Percentiles rank a stretch among this genome's conserved stretches.
Evolutionary conservation across 2,113 vertebrate species (phyloP).

Genomic region (Mormyrus iriodes): DNA sequence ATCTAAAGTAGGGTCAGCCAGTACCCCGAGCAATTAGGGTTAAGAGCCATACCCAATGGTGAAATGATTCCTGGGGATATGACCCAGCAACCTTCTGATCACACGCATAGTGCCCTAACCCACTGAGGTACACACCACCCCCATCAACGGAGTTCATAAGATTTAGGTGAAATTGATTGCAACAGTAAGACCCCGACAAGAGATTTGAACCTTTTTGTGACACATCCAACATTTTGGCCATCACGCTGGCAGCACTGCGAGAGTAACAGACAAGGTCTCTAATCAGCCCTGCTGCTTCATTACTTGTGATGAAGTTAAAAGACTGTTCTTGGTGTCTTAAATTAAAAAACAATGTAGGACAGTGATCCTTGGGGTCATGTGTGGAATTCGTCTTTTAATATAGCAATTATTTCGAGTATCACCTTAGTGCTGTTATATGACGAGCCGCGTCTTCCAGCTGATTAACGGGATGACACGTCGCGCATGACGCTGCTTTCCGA

Average conservation of each 20-base stretch:
- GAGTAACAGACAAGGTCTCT: background rate
- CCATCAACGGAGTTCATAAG: background rate
- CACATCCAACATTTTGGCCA: background rate
- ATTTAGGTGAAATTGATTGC: background rate
- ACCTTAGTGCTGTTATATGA: background rate
- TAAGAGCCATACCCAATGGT: background rate
- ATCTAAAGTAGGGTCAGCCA: background rate
- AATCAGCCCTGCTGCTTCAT: background rate
- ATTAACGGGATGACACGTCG: slow-evolving; percentile 59
- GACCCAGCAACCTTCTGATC: background rate
- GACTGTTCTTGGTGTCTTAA: background rate
- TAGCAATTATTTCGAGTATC: slow-evolving; percentile 4
- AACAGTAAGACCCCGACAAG: background rate
- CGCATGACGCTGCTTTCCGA: slow-evolving; percentile 52
- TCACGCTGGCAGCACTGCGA: background rate
- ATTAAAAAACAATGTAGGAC: slow-evolving; percentile 2
- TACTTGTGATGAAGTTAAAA: background rate
- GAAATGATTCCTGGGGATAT: background rate
- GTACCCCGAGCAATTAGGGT: background rate
- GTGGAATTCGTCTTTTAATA: background rate
- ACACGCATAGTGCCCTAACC: background rate
- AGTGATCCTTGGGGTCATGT: background rate
- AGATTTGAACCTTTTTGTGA: background rate
- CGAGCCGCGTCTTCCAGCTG: background rate
- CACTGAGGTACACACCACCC: background rate